phyloP scores from a whole-genome alignment of 1,140 invertebrate genomes.

The Parapsyche elsis region DNA sequence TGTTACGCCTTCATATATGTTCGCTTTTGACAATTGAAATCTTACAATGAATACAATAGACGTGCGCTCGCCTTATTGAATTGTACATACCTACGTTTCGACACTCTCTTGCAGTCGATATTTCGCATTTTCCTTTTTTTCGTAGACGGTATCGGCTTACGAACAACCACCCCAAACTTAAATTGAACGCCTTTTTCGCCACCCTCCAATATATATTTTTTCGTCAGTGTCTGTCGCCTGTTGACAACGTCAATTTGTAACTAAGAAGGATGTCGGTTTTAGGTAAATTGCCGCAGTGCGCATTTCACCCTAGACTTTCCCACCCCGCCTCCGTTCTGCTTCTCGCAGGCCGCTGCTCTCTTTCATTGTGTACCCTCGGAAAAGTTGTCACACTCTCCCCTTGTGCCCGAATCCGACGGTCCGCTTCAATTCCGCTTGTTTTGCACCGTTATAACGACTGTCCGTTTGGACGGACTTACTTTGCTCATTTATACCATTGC shows the following conservation, averaged over 20 bases:
- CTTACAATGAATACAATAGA: too few relatives aligned
- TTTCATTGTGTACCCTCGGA: not conserved
- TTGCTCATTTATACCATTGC: too few relatives aligned
- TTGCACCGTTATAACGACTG: not conserved
- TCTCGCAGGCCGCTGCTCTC: not conserved
- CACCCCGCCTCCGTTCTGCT: not conserved
- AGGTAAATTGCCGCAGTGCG: constrained; percentile 45
- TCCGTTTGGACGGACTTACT: not conserved
- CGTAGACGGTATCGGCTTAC: not conserved
- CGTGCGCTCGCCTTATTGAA: not conserved
- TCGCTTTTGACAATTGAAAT: too few relatives aligned
- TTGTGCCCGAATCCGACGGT: not conserved
- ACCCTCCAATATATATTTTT: constrained; percentile 36
- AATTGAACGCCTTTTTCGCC: constrained; percentile 13
- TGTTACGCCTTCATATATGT: too few relatives aligned
- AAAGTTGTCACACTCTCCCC: not conserved
- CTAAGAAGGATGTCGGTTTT: constrained; percentile 47
- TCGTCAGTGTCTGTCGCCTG: constrained; percentile 40
- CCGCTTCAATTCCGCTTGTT: not conserved
- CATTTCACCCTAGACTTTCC: not conserved
- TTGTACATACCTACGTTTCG: not conserved
- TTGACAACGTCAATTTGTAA: constrained; percentile 52
- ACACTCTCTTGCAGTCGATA: not conserved
- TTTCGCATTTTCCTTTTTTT: constrained; percentile 12
- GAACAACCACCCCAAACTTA: not conserved